Conservation (phyloP, 1,140 invertebrate genomes). For the Leguminivora glycinivorella region DNA sequence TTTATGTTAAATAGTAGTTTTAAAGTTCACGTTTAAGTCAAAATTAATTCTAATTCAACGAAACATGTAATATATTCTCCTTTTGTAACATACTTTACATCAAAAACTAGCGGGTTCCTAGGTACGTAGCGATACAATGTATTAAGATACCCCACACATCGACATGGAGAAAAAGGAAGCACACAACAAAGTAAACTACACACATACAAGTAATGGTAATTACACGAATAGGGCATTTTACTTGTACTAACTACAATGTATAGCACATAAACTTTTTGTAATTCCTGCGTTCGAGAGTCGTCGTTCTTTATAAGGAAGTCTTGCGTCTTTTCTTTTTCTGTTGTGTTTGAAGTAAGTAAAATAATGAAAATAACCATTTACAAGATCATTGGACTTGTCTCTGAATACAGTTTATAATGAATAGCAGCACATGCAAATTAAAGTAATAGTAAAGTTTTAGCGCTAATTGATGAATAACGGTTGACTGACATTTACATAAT, state of each 20-base stretch:
- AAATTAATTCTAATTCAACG: no score
- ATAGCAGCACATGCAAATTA: not conserved
- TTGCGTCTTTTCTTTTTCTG: not conserved
- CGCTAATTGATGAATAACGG: not conserved
- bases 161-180: not conserved
- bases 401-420: not conserved
- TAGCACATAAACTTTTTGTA: not conserved
- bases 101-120: no score
- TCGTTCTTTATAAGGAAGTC: not conserved
- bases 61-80: no score
- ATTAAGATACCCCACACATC: constrained; percentile 12
- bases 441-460: not conserved
- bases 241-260: constrained; percentile 22
- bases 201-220: constrained; percentile 9
- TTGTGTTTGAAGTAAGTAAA: not conserved
- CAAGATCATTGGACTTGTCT: not conserved
- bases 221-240: constrained; percentile 23
- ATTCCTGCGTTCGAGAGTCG: not conserved
- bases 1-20: not conserved
- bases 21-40: no score
- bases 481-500: not conserved
- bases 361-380: not conserved
- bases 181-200: constrained; percentile 25
- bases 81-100: no score
- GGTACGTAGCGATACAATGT: not conserved